phyloP scores from a whole-genome alignment of 2,888 invertebrate genomes.

The Leptopilina myrica region DNA sequence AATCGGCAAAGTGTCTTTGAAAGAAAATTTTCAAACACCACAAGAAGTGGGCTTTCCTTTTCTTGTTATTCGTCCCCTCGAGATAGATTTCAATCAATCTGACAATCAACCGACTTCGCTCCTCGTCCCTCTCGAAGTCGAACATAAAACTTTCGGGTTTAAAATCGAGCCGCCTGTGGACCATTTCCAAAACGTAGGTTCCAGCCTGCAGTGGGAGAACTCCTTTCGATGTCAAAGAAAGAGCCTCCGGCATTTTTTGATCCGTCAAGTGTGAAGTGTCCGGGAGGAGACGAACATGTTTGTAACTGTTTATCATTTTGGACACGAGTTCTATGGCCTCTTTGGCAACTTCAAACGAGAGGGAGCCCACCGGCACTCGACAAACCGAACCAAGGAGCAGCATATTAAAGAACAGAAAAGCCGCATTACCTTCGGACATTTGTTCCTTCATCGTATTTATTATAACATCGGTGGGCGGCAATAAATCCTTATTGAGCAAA shows the following conservation, averaged over 20 bases:
- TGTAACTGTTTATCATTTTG: constrained; percentile 67
- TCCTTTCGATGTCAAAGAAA: constrained; percentile 65
- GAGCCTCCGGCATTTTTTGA: constrained; percentile 66
- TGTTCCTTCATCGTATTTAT: constrained; percentile 66
- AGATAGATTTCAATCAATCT: constrained; percentile 70
- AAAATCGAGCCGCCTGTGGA: constrained; percentile 70
- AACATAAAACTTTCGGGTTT: constrained; percentile 61
- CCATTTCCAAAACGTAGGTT: constrained; percentile 73
- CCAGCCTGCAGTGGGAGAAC: constrained; percentile 70
- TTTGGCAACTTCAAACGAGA: constrained; percentile 62
- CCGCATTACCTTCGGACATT: constrained; percentile 66
- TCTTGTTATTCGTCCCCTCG: constrained; percentile 61
- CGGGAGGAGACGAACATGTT: constrained; percentile 60
- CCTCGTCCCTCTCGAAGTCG: constrained; percentile 67
- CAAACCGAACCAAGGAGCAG: constrained; percentile 72
- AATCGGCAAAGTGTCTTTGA: constrained; percentile 67
- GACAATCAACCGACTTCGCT: constrained; percentile 66
- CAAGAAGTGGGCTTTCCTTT: constrained; percentile 65
- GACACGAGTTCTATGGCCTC: constrained; percentile 70
- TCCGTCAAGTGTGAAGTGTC: constrained; percentile 70
- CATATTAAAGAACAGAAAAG: constrained; percentile 70
- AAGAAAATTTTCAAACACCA: constrained; percentile 73
- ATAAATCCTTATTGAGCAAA: constrained; percentile 66
- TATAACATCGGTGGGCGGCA: constrained; percentile 68
- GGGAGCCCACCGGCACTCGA: constrained; percentile 68